Percentiles rank a stretch among this genome's conserved stretches.
Evolutionary conservation across 2,888 invertebrate species (phyloP).

Genomic region (Pogonocherus hispidulus): DNA sequence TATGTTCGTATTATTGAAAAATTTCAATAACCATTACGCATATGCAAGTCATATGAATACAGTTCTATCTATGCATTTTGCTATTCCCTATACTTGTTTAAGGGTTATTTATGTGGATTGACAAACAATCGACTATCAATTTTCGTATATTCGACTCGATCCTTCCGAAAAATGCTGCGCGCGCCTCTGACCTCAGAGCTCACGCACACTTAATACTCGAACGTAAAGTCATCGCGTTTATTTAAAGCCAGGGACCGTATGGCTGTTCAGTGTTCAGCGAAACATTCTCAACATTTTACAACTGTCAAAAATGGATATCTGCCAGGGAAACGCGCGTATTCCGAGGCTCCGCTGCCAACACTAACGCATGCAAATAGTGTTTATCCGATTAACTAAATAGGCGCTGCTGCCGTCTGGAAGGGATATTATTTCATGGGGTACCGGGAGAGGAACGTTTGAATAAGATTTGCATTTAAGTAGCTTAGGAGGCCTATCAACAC

Average conservation of each 20-base stretch:
- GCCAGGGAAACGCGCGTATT: slow-evolving; percentile 44
- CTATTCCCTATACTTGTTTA: no score
- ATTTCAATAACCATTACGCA: no score
- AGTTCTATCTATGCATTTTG: no score
- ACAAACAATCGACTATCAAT: no score
- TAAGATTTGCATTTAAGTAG: slow-evolving; percentile 1
- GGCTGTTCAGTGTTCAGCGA: slow-evolving; percentile 38
- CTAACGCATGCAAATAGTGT: slow-evolving; percentile 18
- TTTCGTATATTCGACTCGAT: no score
- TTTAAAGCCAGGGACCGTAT: slow-evolving; percentile 24
- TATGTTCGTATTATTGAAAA: no score
- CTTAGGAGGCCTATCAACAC: background rate
- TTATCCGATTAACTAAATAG: slow-evolving; percentile 14
- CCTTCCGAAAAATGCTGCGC: no score
- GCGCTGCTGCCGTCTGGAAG: background rate
- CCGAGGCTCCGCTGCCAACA: background rate
- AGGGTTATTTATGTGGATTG: no score
- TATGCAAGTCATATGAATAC: no score
- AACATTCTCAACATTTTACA: slow-evolving; percentile 50
- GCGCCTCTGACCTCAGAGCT: slow-evolving; percentile 3
- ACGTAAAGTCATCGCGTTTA: slow-evolving; percentile 27
- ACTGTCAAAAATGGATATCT: slow-evolving; percentile 53
- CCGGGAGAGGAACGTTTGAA: background rate
- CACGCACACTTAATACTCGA: slow-evolving; percentile 22
- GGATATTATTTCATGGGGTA: background rate